Base-by-base conservation (phyloP, 2,888 invertebrate species). In the Cerastoderma edule region DNA sequence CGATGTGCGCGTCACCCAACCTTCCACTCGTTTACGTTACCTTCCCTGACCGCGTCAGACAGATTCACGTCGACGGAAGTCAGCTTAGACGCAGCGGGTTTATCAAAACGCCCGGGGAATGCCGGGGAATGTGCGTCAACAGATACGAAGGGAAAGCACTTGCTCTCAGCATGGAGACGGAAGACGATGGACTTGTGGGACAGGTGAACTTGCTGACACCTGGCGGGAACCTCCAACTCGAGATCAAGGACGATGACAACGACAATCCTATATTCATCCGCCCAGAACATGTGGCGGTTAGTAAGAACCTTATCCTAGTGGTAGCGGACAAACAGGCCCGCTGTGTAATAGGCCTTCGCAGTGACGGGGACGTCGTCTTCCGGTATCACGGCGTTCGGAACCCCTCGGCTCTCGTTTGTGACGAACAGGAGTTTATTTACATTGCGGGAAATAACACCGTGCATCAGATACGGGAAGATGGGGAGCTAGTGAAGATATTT, bases 61-160 rank as follows among this genome's bases (percentile, higher is more conserved):
- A 81, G 57, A 57, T 81, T 44, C 78, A 81, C 35, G 73, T 78
- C 5, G 78, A 81, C 56, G 75, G 76, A 5, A 64, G 35, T 24
- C 30, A 56, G 2, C 46, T 81, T 2, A 75, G 63, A 46, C 54
- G 72, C 16, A 81, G 75, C 30, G 81, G 81, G 33, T 81, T 73
- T 60, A 75, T 81, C 13, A 78, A 81, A 67, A 72, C 75, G 6
- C 57, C 67, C 1, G 75, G 78, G 1, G 27, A 54, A 6, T 81
- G 81, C 46, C 48, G 74, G 19, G 78, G 75, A 1, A 68, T 81
- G 46, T 67, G 72, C 48, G 67, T 81, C 0, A 81, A 81, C 57
- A 81, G 67, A 67, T 80, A 69, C 65, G 81, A 81, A n/a, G 81
- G 81, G 24, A 81, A 81, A 50, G 81, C 81, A 10, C 53, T 81